These are phyloP conservation scores for Rhizoglyphus robini DNA, from an alignment of 1,140 invertebrate genomes.

Conservation along the genomic window DNA sequence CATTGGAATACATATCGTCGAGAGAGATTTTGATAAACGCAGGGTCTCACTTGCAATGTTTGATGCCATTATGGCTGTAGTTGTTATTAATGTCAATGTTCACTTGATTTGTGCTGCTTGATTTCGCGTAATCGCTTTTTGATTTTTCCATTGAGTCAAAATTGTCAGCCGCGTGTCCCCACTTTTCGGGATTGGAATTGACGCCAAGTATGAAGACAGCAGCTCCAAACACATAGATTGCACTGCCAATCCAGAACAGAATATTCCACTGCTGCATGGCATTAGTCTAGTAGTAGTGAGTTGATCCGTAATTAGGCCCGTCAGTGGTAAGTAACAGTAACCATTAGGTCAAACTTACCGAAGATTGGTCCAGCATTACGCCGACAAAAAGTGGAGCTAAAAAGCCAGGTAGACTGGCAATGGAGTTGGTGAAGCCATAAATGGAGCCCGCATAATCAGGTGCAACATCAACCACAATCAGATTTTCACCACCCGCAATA, in stretches of 20 bases:
- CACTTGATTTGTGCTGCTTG: not conserved
- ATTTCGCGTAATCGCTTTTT: not conserved
- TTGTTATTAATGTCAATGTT: not conserved
- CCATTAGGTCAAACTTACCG: conserved; percentile 26
- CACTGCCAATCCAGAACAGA: conserved; percentile 57
- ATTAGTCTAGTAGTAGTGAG: conserved; percentile 18
- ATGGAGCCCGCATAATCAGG: conserved; percentile 60
- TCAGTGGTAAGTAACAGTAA: not conserved
- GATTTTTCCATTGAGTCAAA: not conserved
- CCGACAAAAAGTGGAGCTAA: conserved; percentile 40
- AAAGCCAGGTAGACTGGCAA: conserved; percentile 33
- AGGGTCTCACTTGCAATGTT: no score
- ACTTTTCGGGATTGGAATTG: conserved; percentile 15
- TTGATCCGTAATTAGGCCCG: not conserved
- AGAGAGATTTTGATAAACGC: no score
- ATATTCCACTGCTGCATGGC: conserved; percentile 56
- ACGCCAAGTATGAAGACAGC: conserved; percentile 45
- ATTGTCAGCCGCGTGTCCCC: not conserved
- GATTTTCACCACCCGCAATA: conserved; percentile 26
- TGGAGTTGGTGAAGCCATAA: conserved; percentile 51
- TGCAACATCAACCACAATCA: conserved; percentile 48
- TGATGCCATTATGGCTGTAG: not conserved
- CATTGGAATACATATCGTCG: no score
- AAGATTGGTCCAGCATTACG: conserved; percentile 30
- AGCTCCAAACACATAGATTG: conserved; percentile 51